These are phyloP conservation scores for Propithecus deckenii DNA, from an alignment of 2,797 vertebrate genomes.

Conservation along the genomic window DNA sequence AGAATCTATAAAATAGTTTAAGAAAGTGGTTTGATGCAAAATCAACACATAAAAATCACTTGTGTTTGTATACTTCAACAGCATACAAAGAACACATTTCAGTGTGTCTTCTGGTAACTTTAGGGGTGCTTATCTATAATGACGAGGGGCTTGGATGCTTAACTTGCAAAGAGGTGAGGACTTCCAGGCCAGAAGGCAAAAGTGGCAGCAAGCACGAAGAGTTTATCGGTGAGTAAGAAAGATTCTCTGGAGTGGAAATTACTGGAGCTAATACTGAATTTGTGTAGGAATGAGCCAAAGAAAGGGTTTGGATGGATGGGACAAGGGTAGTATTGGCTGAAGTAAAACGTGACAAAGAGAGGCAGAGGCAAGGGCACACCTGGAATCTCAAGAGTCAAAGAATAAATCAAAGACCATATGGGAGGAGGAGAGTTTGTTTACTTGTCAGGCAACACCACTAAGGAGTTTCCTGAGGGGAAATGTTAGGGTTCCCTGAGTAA, in stretches of 20 bases:
- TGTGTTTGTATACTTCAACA: neutral
- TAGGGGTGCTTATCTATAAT: neutral
- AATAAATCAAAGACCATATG: neutral
- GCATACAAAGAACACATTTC: neutral
- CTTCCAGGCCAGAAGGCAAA: neutral
- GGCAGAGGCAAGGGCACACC: neutral
- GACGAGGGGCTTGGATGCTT: neutral
- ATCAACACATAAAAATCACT: constrained; percentile 32
- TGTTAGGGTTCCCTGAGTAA: neutral
- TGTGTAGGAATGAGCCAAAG: neutral
- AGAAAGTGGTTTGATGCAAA: neutral
- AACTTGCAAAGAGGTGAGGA: neutral
- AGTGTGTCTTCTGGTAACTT: neutral
- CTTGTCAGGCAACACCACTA: neutral
- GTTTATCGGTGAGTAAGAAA: neutral
- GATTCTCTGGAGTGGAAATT: neutral
- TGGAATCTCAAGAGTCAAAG: neutral
- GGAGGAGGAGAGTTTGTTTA: neutral
- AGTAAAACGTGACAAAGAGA: neutral
- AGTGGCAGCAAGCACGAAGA: neutral
- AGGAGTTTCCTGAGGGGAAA: neutral
- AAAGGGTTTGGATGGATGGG: neutral
- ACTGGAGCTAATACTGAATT: neutral
- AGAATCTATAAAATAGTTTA: neutral
- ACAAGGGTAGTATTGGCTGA: neutral